Conservation (phyloP, 92 coral and sea anemone genomes). For the Zoanthus sociatus region DNA sequence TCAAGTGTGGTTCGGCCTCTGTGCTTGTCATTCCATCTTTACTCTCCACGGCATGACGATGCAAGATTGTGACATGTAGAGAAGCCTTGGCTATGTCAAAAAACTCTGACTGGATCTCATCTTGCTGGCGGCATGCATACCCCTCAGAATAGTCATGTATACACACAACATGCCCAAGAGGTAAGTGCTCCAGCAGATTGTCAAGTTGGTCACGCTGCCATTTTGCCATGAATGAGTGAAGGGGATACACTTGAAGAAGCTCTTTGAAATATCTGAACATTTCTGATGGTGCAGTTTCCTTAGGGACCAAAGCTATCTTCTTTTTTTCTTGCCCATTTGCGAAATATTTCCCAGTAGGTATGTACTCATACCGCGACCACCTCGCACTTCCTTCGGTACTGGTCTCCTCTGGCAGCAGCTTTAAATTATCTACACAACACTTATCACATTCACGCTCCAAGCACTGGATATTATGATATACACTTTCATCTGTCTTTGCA, state of each 20-base stretch:
- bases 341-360: not conserved
- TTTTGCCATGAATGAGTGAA: not conserved
- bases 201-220: not conserved
- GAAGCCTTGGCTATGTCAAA: too few relatives aligned
- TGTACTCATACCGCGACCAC: not conserved
- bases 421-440: not conserved
- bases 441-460: not conserved
- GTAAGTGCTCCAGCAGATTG: not conserved
- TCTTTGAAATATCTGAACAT: too few relatives aligned
- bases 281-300: not conserved
- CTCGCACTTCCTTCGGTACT: not conserved
- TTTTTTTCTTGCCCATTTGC: not conserved
- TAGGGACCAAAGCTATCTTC: not conserved
- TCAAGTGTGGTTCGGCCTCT: not conserved
- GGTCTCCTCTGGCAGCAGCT: not conserved
- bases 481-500: not conserved
- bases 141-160: not conserved
- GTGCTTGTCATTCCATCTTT: too few relatives aligned
- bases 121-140: not conserved
- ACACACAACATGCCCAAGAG: not conserved
- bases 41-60: too few relatives aligned
- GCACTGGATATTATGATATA: not conserved
- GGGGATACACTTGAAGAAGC: too few relatives aligned
- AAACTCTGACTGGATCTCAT: not conserved
- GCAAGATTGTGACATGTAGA: too few relatives aligned